Percentiles rank a stretch among this genome's conserved stretches.
phyloP scores from a whole-genome alignment of 2,888 invertebrate species.

The Hirtodrosophila cameraria region DNA sequence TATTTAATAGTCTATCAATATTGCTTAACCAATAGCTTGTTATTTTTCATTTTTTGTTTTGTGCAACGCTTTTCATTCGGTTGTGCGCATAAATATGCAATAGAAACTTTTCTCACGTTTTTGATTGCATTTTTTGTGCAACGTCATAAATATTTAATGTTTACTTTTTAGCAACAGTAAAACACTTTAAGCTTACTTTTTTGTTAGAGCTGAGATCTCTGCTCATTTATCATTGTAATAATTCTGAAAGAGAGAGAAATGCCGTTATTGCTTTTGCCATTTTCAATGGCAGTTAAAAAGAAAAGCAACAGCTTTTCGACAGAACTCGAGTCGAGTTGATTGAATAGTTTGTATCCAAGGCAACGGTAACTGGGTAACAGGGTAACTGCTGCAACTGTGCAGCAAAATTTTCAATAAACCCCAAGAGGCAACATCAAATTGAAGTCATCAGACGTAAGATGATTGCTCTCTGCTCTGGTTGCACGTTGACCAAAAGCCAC shows the following conservation, averaged over 20 bases:
- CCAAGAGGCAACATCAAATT: constrained; percentile 25
- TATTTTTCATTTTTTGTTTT: constrained; percentile 23
- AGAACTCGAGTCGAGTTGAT: constrained; percentile 1
- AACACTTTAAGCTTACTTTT: not conserved
- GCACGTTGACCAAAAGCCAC: constrained; percentile 59
- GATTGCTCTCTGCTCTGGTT: constrained; percentile 23
- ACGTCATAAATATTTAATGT: constrained; percentile 75
- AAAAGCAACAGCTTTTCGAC: constrained; percentile 16
- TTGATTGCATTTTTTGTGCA: constrained; percentile 73
- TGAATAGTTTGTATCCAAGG: constrained; percentile 6
- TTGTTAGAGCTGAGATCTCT: constrained; percentile 15
- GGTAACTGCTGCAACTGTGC: too few relatives aligned
- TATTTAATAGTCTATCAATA: constrained; percentile 14
- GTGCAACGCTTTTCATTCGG: constrained; percentile 27
- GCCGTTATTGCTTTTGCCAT: constrained; percentile 25
- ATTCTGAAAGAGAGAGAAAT: constrained; percentile 10
- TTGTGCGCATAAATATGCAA: constrained; percentile 74
- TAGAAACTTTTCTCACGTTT: constrained; percentile 79
- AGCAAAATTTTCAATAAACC: constrained; percentile 19
- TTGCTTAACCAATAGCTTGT: constrained; percentile 10
- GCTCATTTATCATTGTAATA: constrained; percentile 37
- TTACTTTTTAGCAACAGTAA: constrained; percentile 42
- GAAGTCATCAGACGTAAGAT: constrained; percentile 22
- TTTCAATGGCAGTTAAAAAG: constrained; percentile 24
- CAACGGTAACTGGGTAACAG: not conserved